These are phyloP conservation scores for Drosophila watanabei DNA, from an alignment of 1,140 invertebrate species.

Conservation along the genomic window DNA sequence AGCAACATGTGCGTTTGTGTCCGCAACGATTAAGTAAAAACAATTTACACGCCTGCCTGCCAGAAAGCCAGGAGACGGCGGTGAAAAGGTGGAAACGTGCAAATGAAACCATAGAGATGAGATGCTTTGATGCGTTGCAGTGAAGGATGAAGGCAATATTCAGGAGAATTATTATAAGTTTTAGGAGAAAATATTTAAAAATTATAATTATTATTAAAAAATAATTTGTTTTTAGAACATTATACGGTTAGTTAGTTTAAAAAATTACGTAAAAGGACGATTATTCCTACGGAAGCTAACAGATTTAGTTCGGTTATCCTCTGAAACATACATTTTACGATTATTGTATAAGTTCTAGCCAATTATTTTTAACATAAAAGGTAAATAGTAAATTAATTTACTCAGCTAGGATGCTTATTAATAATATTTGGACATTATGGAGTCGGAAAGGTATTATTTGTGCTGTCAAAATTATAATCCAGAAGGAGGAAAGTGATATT, in stretches of 20 bases:
- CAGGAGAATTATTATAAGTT: neutral
- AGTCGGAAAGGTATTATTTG: neutral
- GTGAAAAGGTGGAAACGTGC: conserved; percentile 13
- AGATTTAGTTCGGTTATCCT: neutral
- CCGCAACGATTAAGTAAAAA: conserved; percentile 84
- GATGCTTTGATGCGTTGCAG: neutral
- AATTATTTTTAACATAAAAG: neutral
- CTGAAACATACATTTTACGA: neutral
- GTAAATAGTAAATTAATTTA: neutral
- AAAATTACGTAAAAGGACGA: neutral
- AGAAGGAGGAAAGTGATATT: neutral
- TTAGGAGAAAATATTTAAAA: neutral
- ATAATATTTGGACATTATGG: neutral
- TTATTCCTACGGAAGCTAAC: neutral
- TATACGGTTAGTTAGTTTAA: too few relatives aligned
- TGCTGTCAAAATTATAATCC: neutral
- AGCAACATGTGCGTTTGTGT: conserved; percentile 82
- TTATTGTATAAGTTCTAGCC: neutral
- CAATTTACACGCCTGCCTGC: conserved; percentile 84
- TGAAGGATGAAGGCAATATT: neutral
- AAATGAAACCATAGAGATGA: conserved; percentile 36
- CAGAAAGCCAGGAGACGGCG: conserved; percentile 37
- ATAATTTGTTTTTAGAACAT: too few relatives aligned
- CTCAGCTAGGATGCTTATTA: neutral
- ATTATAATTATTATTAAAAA: neutral